Evolutionary conservation across 2,797 vertebrate genomes (phyloP).

Genomic region (Anguilla marmorata): DNA sequence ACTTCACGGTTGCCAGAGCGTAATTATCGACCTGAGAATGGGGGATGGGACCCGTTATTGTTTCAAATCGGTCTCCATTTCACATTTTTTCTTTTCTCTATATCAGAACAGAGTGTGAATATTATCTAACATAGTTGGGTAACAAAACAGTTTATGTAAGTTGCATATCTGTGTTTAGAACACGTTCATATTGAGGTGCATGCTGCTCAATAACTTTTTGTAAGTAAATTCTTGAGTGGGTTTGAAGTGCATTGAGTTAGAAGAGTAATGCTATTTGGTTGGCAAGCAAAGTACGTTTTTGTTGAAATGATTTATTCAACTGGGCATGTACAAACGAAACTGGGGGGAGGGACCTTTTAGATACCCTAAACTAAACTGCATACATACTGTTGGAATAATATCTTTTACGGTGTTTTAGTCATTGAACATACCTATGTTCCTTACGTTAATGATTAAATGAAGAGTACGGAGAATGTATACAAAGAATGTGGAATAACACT

Average conservation of each 20-base stretch:
- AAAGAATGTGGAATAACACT: too few relatives aligned
- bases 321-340: not conserved
- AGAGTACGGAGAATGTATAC: too few relatives aligned
- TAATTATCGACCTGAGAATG: not conserved
- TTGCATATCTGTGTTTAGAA: not conserved
- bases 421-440: too few relatives aligned
- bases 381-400: not conserved
- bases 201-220: not conserved
- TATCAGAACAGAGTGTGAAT: not conserved
- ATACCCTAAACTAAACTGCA: not conserved
- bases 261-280: not conserved
- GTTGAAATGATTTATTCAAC: not conserved
- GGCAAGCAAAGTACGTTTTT: not conserved
- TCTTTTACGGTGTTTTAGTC: too few relatives aligned
- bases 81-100: not conserved
- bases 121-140: not conserved
- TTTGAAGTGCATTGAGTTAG: not conserved
- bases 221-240: not conserved
- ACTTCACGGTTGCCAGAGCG: not conserved
- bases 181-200: not conserved
- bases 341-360: not conserved
- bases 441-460: too few relatives aligned
- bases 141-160: not conserved
- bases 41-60: constrained; percentile 5
- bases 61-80: not conserved